Percentiles rank a stretch among this genome's conserved stretches.
These are phyloP conservation scores for Andrena fulva DNA, from an alignment of 2,888 invertebrate species.

Conservation along the genomic window DNA sequence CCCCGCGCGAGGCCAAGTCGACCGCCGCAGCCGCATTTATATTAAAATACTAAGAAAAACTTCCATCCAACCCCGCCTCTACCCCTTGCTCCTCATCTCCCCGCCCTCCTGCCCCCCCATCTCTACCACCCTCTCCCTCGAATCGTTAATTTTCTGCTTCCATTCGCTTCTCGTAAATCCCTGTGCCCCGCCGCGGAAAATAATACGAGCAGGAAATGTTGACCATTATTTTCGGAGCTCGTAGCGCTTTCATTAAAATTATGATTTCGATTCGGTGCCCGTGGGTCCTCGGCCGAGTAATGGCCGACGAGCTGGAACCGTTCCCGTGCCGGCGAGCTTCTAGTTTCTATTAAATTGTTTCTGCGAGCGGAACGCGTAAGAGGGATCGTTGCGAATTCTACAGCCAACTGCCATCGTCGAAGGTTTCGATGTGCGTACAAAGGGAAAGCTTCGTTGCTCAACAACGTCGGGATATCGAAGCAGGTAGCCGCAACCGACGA, in stretches of 20 bases:
- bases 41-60: slow-evolving; percentile 85
- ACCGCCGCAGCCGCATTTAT: slow-evolving; percentile 82
- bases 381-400: neutral
- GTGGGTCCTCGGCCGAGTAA: slow-evolving; percentile 23
- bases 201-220: slow-evolving; percentile 85
- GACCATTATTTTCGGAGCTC: slow-evolving; percentile 83
- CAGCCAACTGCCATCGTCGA: too few relatives aligned
- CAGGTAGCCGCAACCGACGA: neutral
- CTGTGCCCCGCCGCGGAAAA: slow-evolving; percentile 79
- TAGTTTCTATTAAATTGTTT: too few relatives aligned
- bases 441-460: neutral
- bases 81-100: slow-evolving; percentile 27
- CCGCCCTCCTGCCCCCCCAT: slow-evolving; percentile 52
- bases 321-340: neutral
- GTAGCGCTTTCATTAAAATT: slow-evolving; percentile 80
- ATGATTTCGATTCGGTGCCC: slow-evolving; percentile 66
- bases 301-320: neutral
- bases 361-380: too few relatives aligned
- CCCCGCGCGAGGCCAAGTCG: slow-evolving; percentile 74
- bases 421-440: neutral
- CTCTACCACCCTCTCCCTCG: slow-evolving; percentile 63
- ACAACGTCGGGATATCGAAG: neutral
- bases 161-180: slow-evolving; percentile 84
- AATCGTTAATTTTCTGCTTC: slow-evolving; percentile 85
- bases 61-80: slow-evolving; percentile 70